Base-by-base conservation (phyloP, 2,888 invertebrate genomes). In the Petrolisthes manimaculis region DNA sequence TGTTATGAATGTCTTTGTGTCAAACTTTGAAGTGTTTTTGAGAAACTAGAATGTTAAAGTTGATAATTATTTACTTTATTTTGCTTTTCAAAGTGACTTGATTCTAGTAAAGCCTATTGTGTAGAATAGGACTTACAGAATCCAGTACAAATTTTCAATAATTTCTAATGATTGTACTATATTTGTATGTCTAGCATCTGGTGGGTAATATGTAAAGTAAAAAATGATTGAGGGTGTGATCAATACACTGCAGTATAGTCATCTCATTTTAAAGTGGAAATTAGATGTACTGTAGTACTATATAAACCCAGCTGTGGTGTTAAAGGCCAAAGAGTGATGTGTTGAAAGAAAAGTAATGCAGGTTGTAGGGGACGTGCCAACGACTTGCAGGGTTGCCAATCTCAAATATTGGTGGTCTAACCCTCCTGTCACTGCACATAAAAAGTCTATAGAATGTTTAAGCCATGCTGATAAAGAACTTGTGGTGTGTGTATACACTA, bases 371-470 rank as follows among this genome's bases (percentile, higher is more conserved):
- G 37, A 24, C 61, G 75, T 83, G 83, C 83, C 74, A 55, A 53
- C 53, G 56, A 83, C 83, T 53, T 24, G 83, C 54, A 83, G 83
- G 83, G 83, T 83, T 67, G 75, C 83, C 83, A 75, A 71, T 14
- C 14, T 6, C 14, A 6, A 6, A 21, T 24, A 75, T 18, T 75
- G 55, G 74, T 83, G 56, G 83, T 71, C 56, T 24, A 56, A 54
- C 83, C 83, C 75, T 75, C 83, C 54, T 83, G 83, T 83, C 37
- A 24, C 21, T 67, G 83, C 83, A 83, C 83, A 83, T 24, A 83
- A n/a, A 71, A 56, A 69, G 61, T 56, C 56, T 9, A 74, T 75
- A 61, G 61, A 61, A 37, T 61, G 24, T 37, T 82, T n/a, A 5
- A 67, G 81, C 61, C 81, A 82, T 61, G 67, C 61, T 67, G 37